phyloP scores from a whole-genome alignment of 2,888 invertebrate species.

The Rhagonycha fulva region DNA sequence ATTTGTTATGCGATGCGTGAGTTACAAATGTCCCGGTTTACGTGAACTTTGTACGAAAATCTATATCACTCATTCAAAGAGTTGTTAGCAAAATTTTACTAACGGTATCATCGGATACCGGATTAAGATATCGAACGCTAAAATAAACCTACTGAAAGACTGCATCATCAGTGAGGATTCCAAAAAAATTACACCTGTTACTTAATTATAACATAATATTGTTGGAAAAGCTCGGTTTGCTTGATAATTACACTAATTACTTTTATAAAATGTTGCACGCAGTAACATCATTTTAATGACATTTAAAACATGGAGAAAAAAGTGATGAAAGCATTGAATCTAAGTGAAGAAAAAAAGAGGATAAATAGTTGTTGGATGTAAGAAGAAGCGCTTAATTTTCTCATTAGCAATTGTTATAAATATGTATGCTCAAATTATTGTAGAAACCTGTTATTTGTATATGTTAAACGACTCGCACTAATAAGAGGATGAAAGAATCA shows the following conservation, averaged over 20 bases:
- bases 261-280: neutral
- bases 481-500: neutral
- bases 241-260: neutral
- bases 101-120: no score
- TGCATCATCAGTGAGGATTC: no score
- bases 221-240: neutral
- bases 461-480: slow-evolving; percentile 1
- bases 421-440: neutral
- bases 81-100: no score
- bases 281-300: neutral
- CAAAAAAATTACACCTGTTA: neutral
- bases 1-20: neutral
- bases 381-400: neutral
- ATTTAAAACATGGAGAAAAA: neutral
- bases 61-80: neutral
- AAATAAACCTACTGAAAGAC: no score
- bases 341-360: neutral
- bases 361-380: neutral
- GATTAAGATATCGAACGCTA: no score
- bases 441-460: neutral
- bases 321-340: neutral
- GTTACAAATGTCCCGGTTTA: neutral
- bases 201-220: neutral
- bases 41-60: neutral
- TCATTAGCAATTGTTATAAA: neutral